Conservation (phyloP, 2,797 vertebrate species). For the Peromyscus attwateri region DNA sequence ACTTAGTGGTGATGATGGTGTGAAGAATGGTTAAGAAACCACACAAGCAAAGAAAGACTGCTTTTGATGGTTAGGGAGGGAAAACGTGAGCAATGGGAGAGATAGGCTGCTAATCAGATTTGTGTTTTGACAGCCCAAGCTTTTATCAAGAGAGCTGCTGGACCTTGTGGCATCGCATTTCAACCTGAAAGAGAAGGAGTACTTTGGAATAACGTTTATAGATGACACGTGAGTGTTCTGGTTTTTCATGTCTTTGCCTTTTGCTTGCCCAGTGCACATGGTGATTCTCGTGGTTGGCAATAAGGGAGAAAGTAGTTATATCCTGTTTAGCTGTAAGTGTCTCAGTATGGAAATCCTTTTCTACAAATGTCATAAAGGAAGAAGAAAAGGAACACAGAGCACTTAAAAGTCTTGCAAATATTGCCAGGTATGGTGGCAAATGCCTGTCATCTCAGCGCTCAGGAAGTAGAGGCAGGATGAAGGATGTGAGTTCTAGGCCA, state of each 20-base stretch:
- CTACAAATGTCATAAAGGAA: background rate
- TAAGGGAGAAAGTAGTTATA: background rate
- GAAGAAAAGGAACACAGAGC: background rate
- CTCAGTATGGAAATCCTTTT: background rate
- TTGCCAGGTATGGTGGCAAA: background rate
- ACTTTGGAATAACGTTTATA: slow-evolving; percentile 96
- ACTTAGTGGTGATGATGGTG: too few relatives aligned
- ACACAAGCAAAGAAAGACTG: background rate
- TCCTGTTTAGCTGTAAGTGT: background rate
- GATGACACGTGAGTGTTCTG: slow-evolving; percentile 94
- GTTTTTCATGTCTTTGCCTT: background rate
- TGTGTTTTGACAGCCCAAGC: slow-evolving; percentile 92
- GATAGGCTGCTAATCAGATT: background rate
- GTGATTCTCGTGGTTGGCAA: background rate
- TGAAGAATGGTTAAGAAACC: background rate
- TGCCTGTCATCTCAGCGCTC: background rate
- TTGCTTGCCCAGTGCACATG: background rate
- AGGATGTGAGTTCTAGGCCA: background rate
- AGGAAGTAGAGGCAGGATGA: background rate
- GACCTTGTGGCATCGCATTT: slow-evolving; percentile 99
- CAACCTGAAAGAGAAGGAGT: slow-evolving; percentile 99
- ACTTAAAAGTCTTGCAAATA: background rate
- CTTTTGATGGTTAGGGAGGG: background rate
- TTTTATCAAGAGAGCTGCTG: slow-evolving; percentile 95
- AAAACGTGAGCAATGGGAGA: background rate